Conservation (phyloP, 2,113 vertebrate genomes). For the Malurus cyaneus region DNA sequence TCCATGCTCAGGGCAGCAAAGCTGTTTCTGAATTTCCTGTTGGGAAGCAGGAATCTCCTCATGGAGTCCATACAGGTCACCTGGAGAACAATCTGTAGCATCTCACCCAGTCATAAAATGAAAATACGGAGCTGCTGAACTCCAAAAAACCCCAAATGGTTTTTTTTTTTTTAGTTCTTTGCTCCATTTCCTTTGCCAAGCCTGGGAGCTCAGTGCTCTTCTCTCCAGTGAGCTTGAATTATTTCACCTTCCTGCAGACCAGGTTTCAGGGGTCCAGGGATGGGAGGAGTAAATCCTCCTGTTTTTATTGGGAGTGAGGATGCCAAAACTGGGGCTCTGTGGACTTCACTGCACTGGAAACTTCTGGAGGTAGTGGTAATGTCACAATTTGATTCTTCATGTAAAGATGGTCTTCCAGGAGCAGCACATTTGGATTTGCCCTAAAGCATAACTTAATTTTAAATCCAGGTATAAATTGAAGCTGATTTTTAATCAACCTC, state of each 20-base stretch:
- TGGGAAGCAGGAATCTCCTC: accelerated
- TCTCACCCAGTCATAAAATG: background rate
- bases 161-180: background rate
- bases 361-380: background rate
- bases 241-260: background rate
- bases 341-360: background rate
- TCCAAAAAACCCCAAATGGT: background rate
- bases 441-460: background rate
- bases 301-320: background rate
- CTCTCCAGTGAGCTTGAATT: background rate
- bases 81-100: background rate
- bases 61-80: background rate
- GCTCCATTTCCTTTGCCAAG: background rate
- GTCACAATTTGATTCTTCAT: background rate
- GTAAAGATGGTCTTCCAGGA: background rate
- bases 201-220: background rate
- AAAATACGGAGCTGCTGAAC: background rate
- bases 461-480: background rate
- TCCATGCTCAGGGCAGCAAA: background rate
- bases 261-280: background rate
- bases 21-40: background rate
- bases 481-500: background rate
- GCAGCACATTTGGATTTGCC: background rate
- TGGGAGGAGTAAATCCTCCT: background rate
- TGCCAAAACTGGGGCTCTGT: background rate